Conservation (phyloP, 2,113 vertebrate species). For the Oreochromis aureus region DNA sequence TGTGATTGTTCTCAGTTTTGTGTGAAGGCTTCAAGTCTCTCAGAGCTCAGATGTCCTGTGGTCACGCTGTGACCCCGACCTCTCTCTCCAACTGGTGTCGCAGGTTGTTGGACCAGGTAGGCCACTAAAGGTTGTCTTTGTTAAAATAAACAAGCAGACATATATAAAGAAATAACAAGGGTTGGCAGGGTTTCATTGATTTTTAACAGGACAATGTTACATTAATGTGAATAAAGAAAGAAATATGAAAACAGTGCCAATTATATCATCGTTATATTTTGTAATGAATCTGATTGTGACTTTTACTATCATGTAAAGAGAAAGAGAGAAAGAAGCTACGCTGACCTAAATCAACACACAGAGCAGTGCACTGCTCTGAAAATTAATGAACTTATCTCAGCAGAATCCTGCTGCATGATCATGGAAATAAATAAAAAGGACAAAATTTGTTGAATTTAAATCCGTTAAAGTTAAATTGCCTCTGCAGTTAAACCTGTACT, state of each 20-base stretch:
- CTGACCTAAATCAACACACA: too few relatives aligned
- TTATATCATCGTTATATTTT: background rate
- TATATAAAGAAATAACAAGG: background rate
- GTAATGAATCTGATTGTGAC: background rate
- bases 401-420: too few relatives aligned
- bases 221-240: accelerated
- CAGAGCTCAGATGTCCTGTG: background rate
- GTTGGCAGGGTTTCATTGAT: background rate
- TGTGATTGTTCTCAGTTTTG: background rate
- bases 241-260: accelerated
- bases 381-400: too few relatives aligned
- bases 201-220: background rate
- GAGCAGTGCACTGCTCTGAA: too few relatives aligned
- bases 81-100: conserved; percentile 26
- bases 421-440: background rate
- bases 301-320: background rate
- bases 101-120: background rate
- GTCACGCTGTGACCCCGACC: conserved; percentile 15
- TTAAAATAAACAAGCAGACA: background rate
- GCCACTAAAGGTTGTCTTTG: background rate
- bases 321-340: background rate
- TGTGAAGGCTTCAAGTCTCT: accelerated
- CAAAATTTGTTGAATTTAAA: background rate
- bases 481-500: background rate
- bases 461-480: too few relatives aligned